Conservation (phyloP, 1,140 invertebrate species). For the Arctopsyche grandis region DNA sequence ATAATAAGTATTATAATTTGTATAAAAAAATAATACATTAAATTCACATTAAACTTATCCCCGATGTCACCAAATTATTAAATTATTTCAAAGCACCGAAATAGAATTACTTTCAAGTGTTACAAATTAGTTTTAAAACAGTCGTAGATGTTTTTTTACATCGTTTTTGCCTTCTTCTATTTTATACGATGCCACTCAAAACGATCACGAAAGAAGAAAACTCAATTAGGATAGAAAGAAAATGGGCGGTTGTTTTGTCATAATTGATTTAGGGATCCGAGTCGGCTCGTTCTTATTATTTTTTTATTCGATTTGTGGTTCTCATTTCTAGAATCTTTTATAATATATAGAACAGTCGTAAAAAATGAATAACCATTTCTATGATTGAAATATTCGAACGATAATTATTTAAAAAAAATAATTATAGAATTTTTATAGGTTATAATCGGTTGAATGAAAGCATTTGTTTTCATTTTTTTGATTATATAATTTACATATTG, state of each 20-base stretch:
- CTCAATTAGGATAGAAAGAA: conserved; percentile 48
- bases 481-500: background rate
- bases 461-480: background rate
- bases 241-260: conserved; percentile 40
- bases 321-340: conserved; percentile 18
- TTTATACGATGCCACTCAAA: conserved; percentile 32
- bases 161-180: background rate
- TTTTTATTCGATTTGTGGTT: background rate
- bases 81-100: background rate
- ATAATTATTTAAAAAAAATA: background rate
- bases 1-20: too few species aligned
- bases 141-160: background rate
- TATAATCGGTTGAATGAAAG: too few species aligned
- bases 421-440: background rate
- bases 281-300: conserved; percentile 37
- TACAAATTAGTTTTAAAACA: conserved; percentile 2
- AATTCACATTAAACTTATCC: too few species aligned
- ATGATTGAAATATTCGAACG: conserved; percentile 2
- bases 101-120: background rate
- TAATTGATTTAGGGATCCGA: conserved; percentile 47
- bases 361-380: conserved; percentile 1
- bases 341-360: background rate
- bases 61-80: too few species aligned
- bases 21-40: too few species aligned
- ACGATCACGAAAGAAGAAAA: conserved; percentile 37